Evolutionary conservation across 2,888 invertebrate genomes (phyloP).

Genomic region (Archips crataeganus): DNA sequence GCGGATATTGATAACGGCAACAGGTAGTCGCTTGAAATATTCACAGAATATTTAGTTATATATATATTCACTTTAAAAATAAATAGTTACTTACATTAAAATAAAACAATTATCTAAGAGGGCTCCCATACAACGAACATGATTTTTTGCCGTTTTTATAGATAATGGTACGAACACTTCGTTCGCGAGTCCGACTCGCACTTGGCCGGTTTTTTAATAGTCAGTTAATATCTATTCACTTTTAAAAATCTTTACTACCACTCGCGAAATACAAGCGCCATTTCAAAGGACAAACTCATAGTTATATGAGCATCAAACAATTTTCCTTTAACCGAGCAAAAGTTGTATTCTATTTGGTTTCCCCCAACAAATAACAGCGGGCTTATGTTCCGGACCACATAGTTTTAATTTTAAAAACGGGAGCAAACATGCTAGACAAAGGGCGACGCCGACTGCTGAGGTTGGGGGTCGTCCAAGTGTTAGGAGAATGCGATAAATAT

Average conservation of each 20-base stretch:
- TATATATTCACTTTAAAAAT: too few relatives aligned
- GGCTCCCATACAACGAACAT: too few relatives aligned
- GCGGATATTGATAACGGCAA: too few relatives aligned
- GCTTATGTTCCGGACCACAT: slow-evolving; percentile 75
- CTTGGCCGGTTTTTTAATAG: too few relatives aligned
- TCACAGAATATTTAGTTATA: too few relatives aligned
- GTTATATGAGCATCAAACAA: background rate
- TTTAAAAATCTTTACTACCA: background rate
- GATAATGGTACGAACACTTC: too few relatives aligned
- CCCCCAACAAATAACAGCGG: slow-evolving; percentile 43
- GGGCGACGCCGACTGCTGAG: slow-evolving; percentile 57
- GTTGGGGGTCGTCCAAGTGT: slow-evolving; percentile 41
- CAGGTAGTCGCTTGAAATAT: too few relatives aligned
- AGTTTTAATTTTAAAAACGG: slow-evolving; percentile 84
- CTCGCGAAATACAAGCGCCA: background rate
- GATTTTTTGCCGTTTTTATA: too few relatives aligned
- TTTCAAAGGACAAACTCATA: background rate
- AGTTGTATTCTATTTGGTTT: slow-evolving; percentile 9
- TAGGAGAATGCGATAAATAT: slow-evolving; percentile 35
- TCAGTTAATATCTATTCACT: too few relatives aligned
- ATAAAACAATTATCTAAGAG: too few relatives aligned
- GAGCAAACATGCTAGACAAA: slow-evolving; percentile 82
- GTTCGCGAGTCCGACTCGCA: too few relatives aligned
- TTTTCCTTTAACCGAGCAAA: slow-evolving; percentile 3
- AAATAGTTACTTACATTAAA: too few relatives aligned